Percentiles rank a stretch among this genome's conserved stretches.
phyloP scores from a whole-genome alignment of 2,888 invertebrate genomes.

The Hyalella azteca region DNA sequence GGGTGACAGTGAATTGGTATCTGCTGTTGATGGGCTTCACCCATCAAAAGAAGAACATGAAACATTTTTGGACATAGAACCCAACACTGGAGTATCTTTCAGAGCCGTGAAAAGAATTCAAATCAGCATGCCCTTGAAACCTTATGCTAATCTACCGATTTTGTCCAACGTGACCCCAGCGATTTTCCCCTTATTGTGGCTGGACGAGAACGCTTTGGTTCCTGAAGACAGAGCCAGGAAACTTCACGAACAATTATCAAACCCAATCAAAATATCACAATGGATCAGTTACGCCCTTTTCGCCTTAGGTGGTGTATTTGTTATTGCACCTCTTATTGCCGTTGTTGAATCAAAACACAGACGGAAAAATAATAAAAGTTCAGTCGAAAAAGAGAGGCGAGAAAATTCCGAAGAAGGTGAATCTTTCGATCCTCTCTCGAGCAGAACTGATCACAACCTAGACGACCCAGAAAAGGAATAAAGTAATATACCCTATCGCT shows the following conservation, averaged over 20 bases:
- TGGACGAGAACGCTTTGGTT: neutral
- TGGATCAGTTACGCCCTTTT: neutral
- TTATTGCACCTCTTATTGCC: neutral
- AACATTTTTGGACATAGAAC: slow-evolving; percentile 56
- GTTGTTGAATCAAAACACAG: neutral
- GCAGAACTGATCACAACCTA: too few relatives aligned
- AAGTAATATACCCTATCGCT: too few relatives aligned
- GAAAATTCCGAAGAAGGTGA: too few relatives aligned
- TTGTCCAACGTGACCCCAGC: slow-evolving; percentile 5
- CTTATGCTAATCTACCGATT: slow-evolving; percentile 44
- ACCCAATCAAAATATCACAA: neutral
- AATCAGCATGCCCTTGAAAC: slow-evolving; percentile 49
- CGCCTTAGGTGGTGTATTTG: neutral
- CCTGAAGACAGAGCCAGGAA: neutral
- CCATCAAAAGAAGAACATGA: slow-evolving; percentile 51
- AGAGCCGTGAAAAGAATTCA: slow-evolving; percentile 57
- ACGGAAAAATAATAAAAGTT: neutral
- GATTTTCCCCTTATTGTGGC: neutral
- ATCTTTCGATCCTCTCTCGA: too few relatives aligned
- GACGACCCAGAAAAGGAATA: too few relatives aligned
- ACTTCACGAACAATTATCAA: neutral
- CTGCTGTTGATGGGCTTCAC: slow-evolving; percentile 46
- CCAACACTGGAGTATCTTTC: slow-evolving; percentile 55
- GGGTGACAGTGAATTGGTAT: slow-evolving; percentile 57
- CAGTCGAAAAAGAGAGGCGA: too few relatives aligned